phyloP scores from a whole-genome alignment of 2,797 vertebrate genomes.

The Gallinago solitaria region DNA sequence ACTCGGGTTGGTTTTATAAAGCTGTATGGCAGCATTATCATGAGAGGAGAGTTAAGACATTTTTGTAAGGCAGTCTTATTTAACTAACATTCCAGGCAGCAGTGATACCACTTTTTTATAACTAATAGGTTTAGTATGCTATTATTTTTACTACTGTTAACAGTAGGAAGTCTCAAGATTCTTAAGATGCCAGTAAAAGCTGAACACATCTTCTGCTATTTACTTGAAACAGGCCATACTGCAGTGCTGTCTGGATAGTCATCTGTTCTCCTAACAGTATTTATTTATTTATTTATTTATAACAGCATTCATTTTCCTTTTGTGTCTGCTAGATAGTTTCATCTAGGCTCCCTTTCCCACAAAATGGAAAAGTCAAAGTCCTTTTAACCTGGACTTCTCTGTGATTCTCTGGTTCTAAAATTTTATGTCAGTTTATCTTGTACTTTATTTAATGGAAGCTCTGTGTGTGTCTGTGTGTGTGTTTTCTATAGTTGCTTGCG shows the following conservation, averaged over 20 bases:
- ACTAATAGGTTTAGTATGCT: background rate
- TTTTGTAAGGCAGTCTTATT: background rate
- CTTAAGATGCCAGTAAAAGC: background rate
- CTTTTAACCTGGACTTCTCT: background rate
- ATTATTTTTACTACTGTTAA: background rate
- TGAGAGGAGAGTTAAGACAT: background rate
- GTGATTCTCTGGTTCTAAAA: background rate
- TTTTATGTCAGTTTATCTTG: background rate
- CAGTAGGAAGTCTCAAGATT: background rate
- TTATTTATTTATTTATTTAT: background rate
- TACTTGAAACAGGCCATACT: background rate
- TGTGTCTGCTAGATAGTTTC: background rate
- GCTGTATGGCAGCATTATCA: background rate
- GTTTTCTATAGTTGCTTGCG: background rate
- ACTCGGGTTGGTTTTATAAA: background rate
- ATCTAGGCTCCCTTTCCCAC: background rate
- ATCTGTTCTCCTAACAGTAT: background rate
- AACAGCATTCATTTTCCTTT: background rate
- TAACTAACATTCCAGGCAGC: background rate
- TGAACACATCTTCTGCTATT: background rate
- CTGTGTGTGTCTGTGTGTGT: background rate
- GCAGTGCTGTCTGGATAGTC: background rate
- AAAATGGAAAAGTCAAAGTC: background rate
- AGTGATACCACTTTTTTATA: background rate
- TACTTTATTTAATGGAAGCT: background rate